Conservation (phyloP, 2,888 invertebrate species). For the Caenorhabditis imperialis region DNA sequence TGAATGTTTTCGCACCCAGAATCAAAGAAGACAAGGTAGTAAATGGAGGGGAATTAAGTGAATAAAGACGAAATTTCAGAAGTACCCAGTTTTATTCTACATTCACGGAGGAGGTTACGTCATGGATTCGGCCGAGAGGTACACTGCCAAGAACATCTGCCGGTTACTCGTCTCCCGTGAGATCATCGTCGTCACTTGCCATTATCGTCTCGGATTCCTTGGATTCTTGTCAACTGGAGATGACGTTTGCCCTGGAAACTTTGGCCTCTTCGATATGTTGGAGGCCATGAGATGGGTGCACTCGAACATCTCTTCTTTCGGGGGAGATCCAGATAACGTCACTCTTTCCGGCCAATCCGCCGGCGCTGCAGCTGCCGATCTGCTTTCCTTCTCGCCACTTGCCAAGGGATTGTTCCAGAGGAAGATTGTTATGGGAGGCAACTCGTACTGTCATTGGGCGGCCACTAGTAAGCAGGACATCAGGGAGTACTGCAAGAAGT, state of each 20-base stretch:
- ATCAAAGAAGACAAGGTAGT: conserved; percentile 52
- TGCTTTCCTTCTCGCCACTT: conserved; percentile 71
- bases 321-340: conserved; percentile 70
- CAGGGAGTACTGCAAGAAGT: conserved; percentile 67
- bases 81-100: conserved; percentile 74
- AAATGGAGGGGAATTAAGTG: background rate
- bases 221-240: conserved; percentile 74
- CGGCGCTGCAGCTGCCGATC: conserved; percentile 71
- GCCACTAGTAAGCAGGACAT: conserved; percentile 59
- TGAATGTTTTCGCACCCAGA: conserved; percentile 71
- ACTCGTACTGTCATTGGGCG: conserved; percentile 72
- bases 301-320: conserved; percentile 69
- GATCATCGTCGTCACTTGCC: conserved; percentile 74
- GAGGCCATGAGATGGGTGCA: conserved; percentile 70
- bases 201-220: conserved; percentile 74
- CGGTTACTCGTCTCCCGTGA: conserved; percentile 70
- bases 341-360: conserved; percentile 74
- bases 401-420: conserved; percentile 70
- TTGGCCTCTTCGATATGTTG: conserved; percentile 60
- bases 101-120: conserved; percentile 75
- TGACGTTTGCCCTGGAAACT: conserved; percentile 65
- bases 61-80: conserved; percentile 39
- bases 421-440: conserved; percentile 73
- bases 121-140: conserved; percentile 67
- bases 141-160: conserved; percentile 64